A percentile compares a stretch with the other conserved stretches of the same genome.
Evolutionary conservation across 2,797 vertebrate species (phyloP).

Genomic region (Scleropages formosus): DNA sequence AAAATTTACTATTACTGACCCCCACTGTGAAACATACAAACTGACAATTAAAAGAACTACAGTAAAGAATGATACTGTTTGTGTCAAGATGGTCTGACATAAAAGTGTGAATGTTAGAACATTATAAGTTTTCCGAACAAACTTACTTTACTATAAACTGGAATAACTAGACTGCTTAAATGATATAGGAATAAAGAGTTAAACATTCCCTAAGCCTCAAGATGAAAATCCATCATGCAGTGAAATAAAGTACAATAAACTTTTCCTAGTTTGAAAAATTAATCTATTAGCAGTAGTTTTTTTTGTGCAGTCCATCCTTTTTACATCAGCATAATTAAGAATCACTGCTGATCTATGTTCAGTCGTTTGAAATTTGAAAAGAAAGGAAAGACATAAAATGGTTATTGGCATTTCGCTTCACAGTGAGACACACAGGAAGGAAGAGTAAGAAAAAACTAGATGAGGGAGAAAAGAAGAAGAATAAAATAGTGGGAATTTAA

Average conservation of each 20-base stretch:
- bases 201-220: too few species aligned
- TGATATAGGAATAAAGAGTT: too few species aligned
- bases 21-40: too few species aligned
- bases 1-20: too few species aligned
- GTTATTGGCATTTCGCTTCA: background rate
- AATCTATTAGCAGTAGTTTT: background rate
- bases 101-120: too few species aligned
- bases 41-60: too few species aligned
- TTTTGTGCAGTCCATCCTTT: background rate
- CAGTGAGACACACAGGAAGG: slow-evolving; percentile 43
- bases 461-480: background rate
- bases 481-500: slow-evolving; percentile 17
- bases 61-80: too few species aligned
- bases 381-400: background rate
- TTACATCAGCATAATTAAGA: slow-evolving; percentile 10
- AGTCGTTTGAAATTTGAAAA: slow-evolving; percentile 21
- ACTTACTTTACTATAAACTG: too few species aligned
- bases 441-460: background rate
- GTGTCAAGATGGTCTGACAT: too few species aligned
- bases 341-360: slow-evolving; percentile 7
- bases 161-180: too few species aligned
- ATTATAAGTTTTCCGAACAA: too few species aligned
- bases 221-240: too few species aligned
- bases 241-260: background rate
- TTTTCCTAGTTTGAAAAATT: background rate